Evolutionary conservation across 2,113 vertebrate species (phyloP).

Genomic region (Hydrolagus affinis): DNA sequence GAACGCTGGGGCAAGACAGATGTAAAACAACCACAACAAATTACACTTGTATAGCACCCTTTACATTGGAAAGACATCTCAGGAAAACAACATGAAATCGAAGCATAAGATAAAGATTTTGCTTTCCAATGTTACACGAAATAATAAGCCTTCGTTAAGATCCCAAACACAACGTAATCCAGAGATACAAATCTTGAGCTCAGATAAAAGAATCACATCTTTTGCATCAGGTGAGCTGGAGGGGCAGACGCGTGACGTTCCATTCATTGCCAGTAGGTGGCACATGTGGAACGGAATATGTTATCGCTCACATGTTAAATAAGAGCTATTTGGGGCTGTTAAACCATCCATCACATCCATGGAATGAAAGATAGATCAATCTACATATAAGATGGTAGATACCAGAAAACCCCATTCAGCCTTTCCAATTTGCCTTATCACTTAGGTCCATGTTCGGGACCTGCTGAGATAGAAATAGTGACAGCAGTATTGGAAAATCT

Average conservation of each 20-base stretch:
- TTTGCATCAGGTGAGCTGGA: neutral
- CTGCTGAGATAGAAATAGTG: constrained; percentile 28
- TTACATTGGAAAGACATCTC: no score
- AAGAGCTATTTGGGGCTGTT: constrained; percentile 6
- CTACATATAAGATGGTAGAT: constrained; percentile 17
- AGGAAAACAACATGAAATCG: neutral
- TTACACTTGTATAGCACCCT: no score
- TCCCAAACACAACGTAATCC: neutral
- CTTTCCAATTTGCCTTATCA: constrained; percentile 26
- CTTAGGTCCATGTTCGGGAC: constrained; percentile 25
- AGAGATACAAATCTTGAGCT: neutral
- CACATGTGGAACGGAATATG: constrained; percentile 11
- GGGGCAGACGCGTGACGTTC: neutral
- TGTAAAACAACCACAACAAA: no score
- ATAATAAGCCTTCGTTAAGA: neutral
- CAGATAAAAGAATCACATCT: neutral
- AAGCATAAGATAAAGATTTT: neutral
- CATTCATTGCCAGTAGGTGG: constrained; percentile 11
- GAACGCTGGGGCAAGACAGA: no score
- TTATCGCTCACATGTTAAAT: constrained; percentile 8
- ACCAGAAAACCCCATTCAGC: constrained; percentile 28
- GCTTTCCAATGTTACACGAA: neutral
- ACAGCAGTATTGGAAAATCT: constrained; percentile 12
- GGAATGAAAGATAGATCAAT: constrained; percentile 30
- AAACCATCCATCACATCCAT: constrained; percentile 27